Evolutionary conservation across 1,140 invertebrate genomes (phyloP).

Genomic region (Rhopalosiphum maidis): DNA sequence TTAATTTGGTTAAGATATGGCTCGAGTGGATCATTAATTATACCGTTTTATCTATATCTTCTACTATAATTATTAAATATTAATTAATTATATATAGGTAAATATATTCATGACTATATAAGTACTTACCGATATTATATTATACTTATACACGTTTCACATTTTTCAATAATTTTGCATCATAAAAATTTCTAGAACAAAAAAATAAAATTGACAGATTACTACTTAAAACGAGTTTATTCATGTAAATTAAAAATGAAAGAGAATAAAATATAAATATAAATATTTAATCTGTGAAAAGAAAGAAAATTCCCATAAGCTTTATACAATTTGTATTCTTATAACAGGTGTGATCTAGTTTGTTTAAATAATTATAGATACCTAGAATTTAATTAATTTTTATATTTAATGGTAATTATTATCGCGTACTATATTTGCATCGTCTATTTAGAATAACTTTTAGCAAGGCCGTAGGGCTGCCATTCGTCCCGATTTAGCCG

Average conservation of each 20-base stretch:
- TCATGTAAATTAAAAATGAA: background rate
- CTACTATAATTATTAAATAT: too few relatives aligned
- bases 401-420: background rate
- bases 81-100: too few relatives aligned
- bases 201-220: background rate
- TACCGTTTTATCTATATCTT: background rate
- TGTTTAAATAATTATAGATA: background rate
- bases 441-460: background rate
- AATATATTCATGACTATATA: too few relatives aligned
- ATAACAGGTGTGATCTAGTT: background rate
- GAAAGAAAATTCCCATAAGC: background rate
- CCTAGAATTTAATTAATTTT: background rate
- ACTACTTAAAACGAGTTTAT: background rate
- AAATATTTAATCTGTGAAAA: background rate
- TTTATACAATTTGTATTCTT: background rate
- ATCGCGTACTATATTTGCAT: background rate
- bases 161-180: constrained; percentile 5
- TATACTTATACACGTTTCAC: background rate
- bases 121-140: too few relatives aligned
- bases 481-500: too few relatives aligned
- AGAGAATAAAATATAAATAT: background rate
- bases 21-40: background rate
- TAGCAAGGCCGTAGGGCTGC: background rate
- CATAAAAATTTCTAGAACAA: background rate
- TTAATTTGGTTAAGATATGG: background rate